These are phyloP conservation scores for Euglossa dilemma DNA, from an alignment of 1,140 invertebrate genomes.

Conservation along the genomic window DNA sequence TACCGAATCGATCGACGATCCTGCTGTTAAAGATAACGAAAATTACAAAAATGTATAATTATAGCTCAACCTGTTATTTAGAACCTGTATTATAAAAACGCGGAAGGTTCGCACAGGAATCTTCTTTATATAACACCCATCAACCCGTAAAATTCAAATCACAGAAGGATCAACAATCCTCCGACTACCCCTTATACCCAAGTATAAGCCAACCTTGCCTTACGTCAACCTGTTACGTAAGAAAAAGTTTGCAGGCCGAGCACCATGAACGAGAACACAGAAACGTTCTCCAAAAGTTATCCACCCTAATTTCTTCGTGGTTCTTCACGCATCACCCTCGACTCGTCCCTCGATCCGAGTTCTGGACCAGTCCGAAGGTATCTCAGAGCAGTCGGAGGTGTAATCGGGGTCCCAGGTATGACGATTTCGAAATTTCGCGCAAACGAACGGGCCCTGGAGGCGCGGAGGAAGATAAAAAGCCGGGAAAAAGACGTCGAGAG, in stretches of 20 bases:
- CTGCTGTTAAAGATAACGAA: too few relatives aligned
- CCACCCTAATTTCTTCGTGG: too few relatives aligned
- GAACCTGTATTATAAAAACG: too few relatives aligned
- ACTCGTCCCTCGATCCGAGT: not conserved
- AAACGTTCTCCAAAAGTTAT: not conserved
- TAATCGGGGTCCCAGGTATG: not conserved
- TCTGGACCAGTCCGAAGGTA: not conserved
- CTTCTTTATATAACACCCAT: too few relatives aligned
- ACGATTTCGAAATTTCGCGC: constrained; percentile 2
- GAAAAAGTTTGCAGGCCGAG: not conserved
- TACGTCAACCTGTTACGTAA: not conserved
- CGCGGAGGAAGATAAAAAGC: not conserved
- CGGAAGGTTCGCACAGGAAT: too few relatives aligned
- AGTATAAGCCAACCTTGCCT: not conserved
- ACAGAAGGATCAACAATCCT: too few relatives aligned
- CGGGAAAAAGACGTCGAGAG: not conserved
- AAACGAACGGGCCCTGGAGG: not conserved
- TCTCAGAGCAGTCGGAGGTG: not conserved
- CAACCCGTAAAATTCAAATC: too few relatives aligned
- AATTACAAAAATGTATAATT: too few relatives aligned
- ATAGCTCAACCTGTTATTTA: too few relatives aligned
- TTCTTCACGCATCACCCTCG: not conserved
- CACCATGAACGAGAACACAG: not conserved
- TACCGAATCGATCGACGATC: too few relatives aligned
- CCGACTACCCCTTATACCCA: not conserved